Evolutionary conservation across 2,888 invertebrate genomes (phyloP), one percentile per base, ranked within the genome.

Genomic region (Cheilosia variabilis): DNA sequence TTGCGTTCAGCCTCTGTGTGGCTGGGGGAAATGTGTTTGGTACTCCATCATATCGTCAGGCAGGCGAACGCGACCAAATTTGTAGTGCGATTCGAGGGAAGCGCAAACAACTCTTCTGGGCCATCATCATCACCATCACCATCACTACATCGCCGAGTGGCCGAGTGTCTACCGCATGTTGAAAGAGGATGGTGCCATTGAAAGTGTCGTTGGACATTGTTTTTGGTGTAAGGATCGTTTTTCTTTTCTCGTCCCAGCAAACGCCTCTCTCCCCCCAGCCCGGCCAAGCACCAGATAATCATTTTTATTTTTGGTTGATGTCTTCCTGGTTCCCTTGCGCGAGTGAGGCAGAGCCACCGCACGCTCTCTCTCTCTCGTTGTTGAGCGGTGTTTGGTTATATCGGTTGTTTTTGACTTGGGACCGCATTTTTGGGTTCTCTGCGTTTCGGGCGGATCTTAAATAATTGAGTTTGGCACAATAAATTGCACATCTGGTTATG

Each of bases 401-500:
- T 52, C 19, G 10, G 50, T 37, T 17, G 50, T 60, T 43, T 45
- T 41, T 19, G 34, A 19, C 58, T 5, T 53, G 69, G 63, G 43
- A 71, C 63, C 43, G 43, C 53, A 41, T 71, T 58, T 55, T 66
- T 52, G 13, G 19, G 24, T 45, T 65, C 72, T 73, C 65, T 68
- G 63, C 75, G 58, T 84, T 88, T 88, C 84, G 87, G 87, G 87
- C 84, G 87, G 81, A 87, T 88, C 87, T 86, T 86, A 88, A 88
- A 91, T 91, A 91, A 91, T 91, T 92, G 92, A 91, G 92, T 91
- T 91, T 91, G 91, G 92, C 92, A 92, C 92, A 92, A 92, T 92
- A 91, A 91, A 91, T 91, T 92, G 92, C 91, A 91, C 91, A 91
- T 91, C 92, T 91, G 90, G 89, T 89, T 89, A 88, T 88, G 87